These are phyloP conservation scores for Acanthoscelides obtectus DNA, from an alignment of 2,888 invertebrate species.

Conservation along the genomic window DNA sequence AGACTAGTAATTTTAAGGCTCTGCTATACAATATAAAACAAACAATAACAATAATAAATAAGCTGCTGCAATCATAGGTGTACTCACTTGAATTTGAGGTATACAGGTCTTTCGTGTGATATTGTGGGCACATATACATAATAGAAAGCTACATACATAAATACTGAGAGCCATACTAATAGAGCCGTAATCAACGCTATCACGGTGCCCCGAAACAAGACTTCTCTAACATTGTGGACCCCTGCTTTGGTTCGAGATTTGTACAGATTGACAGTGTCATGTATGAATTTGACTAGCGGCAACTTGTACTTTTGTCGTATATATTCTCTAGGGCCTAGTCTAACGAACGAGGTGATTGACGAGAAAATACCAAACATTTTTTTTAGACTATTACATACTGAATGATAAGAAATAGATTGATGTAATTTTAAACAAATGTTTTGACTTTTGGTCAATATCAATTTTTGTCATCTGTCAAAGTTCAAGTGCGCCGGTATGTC, in stretches of 20 bases:
- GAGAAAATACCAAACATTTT: slow-evolving; percentile 25
- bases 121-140: slow-evolving; percentile 89
- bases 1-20: too few relatives aligned
- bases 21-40: too few relatives aligned
- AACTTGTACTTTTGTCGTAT: slow-evolving; percentile 38
- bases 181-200: slow-evolving; percentile 66
- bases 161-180: slow-evolving; percentile 82
- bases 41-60: too few relatives aligned
- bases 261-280: slow-evolving; percentile 55
- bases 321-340: slow-evolving; percentile 38
- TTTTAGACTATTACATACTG: background rate
- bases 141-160: slow-evolving; percentile 87
- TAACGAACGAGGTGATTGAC: slow-evolving; percentile 17
- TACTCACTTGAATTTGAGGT: slow-evolving; percentile 83
- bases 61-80: too few relatives aligned
- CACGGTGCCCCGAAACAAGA: slow-evolving; percentile 63
- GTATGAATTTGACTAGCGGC: slow-evolving; percentile 48
- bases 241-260: slow-evolving; percentile 61
- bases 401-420: background rate
- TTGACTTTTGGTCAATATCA: too few relatives aligned
- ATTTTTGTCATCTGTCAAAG: too few relatives aligned
- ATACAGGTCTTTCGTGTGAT: slow-evolving; percentile 75
- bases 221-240: slow-evolving; percentile 60
- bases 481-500: too few relatives aligned
- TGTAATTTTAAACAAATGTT: background rate